These are phyloP conservation scores for Halocaridina rubra DNA, from an alignment of 2,888 invertebrate genomes.

Conservation along the genomic window DNA sequence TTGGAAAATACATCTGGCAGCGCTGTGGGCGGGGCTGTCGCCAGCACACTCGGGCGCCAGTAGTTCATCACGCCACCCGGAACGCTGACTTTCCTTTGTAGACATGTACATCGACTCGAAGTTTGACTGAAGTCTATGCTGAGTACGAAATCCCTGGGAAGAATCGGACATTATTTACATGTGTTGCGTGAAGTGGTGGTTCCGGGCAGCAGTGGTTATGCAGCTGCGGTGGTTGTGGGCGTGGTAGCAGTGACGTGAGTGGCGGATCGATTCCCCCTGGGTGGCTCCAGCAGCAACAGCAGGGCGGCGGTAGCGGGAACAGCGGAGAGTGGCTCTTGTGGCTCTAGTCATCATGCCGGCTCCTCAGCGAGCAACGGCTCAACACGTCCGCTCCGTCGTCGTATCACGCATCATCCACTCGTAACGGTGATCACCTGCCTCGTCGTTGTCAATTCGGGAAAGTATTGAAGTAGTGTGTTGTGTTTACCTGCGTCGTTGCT, in stretches of 20 bases:
- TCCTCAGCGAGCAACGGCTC: slow-evolving; percentile 35
- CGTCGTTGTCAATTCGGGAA: no score
- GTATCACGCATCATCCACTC: neutral
- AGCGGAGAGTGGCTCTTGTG: no score
- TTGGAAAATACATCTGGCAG: slow-evolving; percentile 37
- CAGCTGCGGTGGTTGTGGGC: slow-evolving; percentile 27
- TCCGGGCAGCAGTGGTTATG: neutral
- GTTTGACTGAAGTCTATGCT: neutral
- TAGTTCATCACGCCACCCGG: slow-evolving; percentile 24
- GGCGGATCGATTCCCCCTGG: slow-evolving; percentile 40
- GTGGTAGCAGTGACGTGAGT: slow-evolving; percentile 44
- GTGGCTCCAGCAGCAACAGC: slow-evolving; percentile 17
- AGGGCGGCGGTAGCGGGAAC: slow-evolving; percentile 25
- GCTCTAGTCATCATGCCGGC: slow-evolving; percentile 53
- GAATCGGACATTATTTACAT: neutral
- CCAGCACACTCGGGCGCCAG: slow-evolving; percentile 23
- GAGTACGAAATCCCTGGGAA: neutral
- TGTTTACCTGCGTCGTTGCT: no score
- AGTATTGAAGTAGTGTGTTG: no score
- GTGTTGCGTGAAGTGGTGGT: neutral
- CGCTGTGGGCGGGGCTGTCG: slow-evolving; percentile 22
- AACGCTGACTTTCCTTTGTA: neutral
- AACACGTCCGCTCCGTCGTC: slow-evolving; percentile 16
- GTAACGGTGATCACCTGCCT: no score
- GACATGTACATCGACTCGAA: neutral